phyloP scores from a whole-genome alignment of 35 echinoderm and acorn worm genomes.

The Anneissia japonica region DNA sequence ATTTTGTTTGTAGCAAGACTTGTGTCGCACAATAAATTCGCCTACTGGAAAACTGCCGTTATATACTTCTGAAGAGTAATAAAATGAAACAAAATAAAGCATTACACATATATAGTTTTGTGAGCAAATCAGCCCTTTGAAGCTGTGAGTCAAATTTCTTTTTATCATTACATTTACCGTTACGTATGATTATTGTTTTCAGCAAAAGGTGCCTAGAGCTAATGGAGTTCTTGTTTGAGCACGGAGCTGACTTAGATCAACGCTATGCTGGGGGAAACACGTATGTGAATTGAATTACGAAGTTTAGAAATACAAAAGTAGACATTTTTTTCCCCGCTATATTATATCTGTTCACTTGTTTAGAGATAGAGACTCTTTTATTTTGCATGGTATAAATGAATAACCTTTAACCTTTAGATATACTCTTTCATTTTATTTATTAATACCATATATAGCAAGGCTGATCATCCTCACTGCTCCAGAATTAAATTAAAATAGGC shows the following conservation, averaged over 20 bases:
- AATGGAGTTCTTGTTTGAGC: conserved; percentile 84
- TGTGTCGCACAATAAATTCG: no score
- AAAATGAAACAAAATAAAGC: no score
- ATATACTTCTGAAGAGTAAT: no score
- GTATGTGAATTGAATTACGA: conserved; percentile 31
- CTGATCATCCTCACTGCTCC: conserved; percentile 2
- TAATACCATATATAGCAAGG: conserved; percentile 8
- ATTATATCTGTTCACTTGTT: neutral
- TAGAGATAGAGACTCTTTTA: neutral
- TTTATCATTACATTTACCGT: no score
- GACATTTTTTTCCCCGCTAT: neutral
- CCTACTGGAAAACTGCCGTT: no score
- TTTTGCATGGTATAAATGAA: no score
- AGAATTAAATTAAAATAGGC: no score
- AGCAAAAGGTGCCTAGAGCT: conserved; percentile 82
- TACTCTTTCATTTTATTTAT: neutral
- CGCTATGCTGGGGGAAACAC: conserved; percentile 89
- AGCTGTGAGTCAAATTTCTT: no score
- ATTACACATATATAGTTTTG: no score
- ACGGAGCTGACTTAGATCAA: conserved; percentile 93
- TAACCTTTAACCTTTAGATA: neutral
- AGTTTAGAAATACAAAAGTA: neutral
- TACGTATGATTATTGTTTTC: no score
- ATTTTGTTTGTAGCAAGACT: no score
- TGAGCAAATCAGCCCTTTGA: no score